Evolutionary conservation across 2,113 vertebrate species (phyloP).

Genomic region (Gobius niger): DNA sequence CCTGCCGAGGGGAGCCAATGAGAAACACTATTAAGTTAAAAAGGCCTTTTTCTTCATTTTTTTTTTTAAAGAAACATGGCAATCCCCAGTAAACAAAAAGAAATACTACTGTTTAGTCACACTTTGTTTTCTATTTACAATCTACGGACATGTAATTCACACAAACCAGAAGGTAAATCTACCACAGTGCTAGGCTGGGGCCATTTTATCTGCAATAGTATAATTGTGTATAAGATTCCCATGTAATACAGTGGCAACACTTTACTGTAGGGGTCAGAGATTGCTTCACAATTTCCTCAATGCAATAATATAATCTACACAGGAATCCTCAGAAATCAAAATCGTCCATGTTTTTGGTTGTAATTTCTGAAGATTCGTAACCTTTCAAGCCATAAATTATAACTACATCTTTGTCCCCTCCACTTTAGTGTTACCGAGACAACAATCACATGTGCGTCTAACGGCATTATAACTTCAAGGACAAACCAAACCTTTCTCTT

Average conservation of each 20-base stretch:
- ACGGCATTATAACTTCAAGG: constrained; percentile 41
- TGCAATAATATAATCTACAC: neutral
- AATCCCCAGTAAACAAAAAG: constrained; percentile 79
- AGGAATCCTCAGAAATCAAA: neutral
- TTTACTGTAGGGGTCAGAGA: neutral
- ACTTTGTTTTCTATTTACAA: constrained; percentile 84
- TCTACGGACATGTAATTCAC: constrained; percentile 71
- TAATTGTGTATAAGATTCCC: constrained; percentile 76
- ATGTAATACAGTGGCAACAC: constrained; percentile 75
- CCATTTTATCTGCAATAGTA: constrained; percentile 66
- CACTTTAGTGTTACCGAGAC: constrained; percentile 49
- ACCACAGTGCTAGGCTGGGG: constrained; percentile 85
- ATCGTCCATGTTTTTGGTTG: neutral
- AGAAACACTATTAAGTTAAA: constrained; percentile 83
- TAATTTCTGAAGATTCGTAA: neutral
- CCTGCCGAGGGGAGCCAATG: constrained; percentile 58
- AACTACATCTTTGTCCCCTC: neutral
- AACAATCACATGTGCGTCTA: constrained; percentile 81
- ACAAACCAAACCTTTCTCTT: constrained; percentile 51
- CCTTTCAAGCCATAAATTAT: neutral
- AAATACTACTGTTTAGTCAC: constrained; percentile 78
- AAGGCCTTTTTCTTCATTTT: constrained; percentile 55
- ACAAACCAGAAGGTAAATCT: constrained; percentile 73
- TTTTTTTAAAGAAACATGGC: constrained; percentile 81
- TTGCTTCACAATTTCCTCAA: neutral